Base-by-base conservation (phyloP, 2,113 vertebrate species). In the Ageneiosus marmoratus region DNA sequence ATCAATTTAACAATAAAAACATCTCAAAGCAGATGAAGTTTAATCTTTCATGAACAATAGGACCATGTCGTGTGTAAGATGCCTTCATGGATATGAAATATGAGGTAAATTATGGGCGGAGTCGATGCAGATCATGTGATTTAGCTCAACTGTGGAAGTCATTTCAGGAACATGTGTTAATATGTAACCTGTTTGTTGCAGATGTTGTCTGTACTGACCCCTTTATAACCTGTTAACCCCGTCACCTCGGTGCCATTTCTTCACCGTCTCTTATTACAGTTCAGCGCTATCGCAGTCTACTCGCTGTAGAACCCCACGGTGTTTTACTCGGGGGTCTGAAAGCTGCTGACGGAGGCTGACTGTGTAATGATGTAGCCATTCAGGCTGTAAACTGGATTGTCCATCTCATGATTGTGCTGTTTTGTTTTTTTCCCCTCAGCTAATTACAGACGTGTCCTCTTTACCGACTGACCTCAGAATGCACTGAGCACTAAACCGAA, bases 391-490 rank as follows among this genome's bases (percentile, higher is more conserved):
- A 41, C 37, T n/a, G 27, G 60, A 32, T 53, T 16, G 11, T 18
- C 48, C 27, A 12, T 62, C 34, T 10, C 44, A 15, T 55, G 44
- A 77, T 70, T 9, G 37, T 48, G 70, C 22, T 77, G 20, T 60
- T 13, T 3, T 3, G 18, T 18, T 58, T 58, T 65, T 3, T 11
- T 53, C 58, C 58, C 55, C 27, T 76, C 48, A 50, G 70, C 22
- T 37, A 76, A 22, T 75, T 77, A 72, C 77, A 70, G 56, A 56
- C 44, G 11, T 77, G 77, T 41, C 56, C 82, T 72, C 67, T 73
- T 78, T 60, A 81, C 63, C 34, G 20, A n/a, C 82, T 77, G 63
- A 51, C 74, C 67, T 81, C 60, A 13, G 41, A 46, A 15, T 15
- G 32, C 62, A 62, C 51, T 29, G 34, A 2, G 37, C 70, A 51